Percentiles rank a stretch among this genome's conserved stretches.
These are phyloP conservation scores for Sesamia nonagrioides DNA, from an alignment of 1,140 invertebrate genomes.

Conservation along the genomic window DNA sequence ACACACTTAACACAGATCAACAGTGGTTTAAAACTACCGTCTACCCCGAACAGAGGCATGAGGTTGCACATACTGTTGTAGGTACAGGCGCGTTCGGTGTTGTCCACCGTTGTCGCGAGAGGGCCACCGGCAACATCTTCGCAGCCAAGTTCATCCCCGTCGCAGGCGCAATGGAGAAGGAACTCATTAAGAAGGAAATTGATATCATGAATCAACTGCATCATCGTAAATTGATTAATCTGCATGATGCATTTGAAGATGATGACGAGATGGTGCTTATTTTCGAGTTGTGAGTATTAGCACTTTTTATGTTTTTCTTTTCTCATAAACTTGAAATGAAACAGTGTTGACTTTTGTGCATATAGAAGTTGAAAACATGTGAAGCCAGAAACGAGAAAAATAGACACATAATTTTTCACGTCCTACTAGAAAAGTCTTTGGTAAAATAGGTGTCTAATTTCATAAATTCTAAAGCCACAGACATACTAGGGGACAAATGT, in stretches of 20 bases:
- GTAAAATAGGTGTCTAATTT: too few relatives aligned
- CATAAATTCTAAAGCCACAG: too few relatives aligned
- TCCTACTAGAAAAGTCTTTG: too few relatives aligned
- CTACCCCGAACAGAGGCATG: constrained; percentile 54
- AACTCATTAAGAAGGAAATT: constrained; percentile 98
- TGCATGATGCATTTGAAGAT: constrained; percentile 99
- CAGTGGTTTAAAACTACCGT: too few relatives aligned
- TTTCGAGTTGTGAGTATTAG: constrained; percentile 97
- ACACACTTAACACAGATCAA: too few relatives aligned
- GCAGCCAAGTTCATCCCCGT: constrained; percentile 99
- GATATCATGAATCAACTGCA: constrained; percentile 99
- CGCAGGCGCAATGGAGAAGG: constrained; percentile 97
- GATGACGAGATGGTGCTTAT: constrained; percentile 99
- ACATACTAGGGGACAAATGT: too few relatives aligned
- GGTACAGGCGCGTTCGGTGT: constrained; percentile 99
- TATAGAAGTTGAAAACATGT: too few relatives aligned
- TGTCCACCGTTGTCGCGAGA: constrained; percentile 98
- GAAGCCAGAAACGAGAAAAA: too few relatives aligned
- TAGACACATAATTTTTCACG: too few relatives aligned
- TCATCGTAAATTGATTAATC: constrained; percentile 98
- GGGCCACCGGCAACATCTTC: constrained; percentile 98
- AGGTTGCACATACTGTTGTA: constrained; percentile 73
- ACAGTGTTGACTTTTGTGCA: too few relatives aligned
- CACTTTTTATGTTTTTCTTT: background rate
- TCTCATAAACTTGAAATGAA: too few relatives aligned